A percentile compares a stretch with the other conserved stretches of the same genome.
Evolutionary conservation across 35 echinoderm and acorn worm genomes (phyloP).

Genomic region (Ptychodera flava): DNA sequence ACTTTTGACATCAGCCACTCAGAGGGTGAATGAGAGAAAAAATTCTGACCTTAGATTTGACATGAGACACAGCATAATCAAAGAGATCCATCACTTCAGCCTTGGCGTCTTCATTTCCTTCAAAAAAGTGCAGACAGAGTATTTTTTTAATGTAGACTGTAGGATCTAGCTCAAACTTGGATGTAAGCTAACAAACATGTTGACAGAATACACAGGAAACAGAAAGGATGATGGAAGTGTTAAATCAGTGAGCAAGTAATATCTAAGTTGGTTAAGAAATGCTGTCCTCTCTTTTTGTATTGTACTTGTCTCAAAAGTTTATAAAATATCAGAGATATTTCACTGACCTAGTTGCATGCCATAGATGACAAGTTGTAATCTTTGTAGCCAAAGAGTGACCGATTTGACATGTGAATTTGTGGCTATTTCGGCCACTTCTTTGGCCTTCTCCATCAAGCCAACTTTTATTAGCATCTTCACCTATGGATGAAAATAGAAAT

Average conservation of each 20-base stretch:
- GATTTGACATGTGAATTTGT: not conserved
- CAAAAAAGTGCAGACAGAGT: not conserved
- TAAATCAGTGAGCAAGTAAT: no score
- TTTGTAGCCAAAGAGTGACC: not conserved
- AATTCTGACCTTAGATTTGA: not conserved
- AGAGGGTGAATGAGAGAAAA: no score
- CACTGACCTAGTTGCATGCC: not conserved
- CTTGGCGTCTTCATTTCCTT: not conserved
- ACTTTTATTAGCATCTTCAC: not conserved
- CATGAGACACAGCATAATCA: conserved; percentile 5
- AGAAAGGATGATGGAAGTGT: no score
- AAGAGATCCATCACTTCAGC: not conserved
- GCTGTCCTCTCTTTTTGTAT: no score
- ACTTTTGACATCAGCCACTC: no score
- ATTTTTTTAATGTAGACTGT: not conserved
- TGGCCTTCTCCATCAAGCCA: conserved; percentile 8
- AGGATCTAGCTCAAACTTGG: no score
- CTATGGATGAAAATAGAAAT: not conserved
- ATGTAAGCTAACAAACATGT: no score
- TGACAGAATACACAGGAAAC: no score
- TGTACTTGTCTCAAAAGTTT: no score
- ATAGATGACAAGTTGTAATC: not conserved
- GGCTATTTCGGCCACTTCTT: not conserved
- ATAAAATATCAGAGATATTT: no score
- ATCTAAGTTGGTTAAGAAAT: no score